These are phyloP conservation scores for Puffinus mauretanicus DNA, from an alignment of 2,113 vertebrate genomes.

Conservation along the genomic window DNA sequence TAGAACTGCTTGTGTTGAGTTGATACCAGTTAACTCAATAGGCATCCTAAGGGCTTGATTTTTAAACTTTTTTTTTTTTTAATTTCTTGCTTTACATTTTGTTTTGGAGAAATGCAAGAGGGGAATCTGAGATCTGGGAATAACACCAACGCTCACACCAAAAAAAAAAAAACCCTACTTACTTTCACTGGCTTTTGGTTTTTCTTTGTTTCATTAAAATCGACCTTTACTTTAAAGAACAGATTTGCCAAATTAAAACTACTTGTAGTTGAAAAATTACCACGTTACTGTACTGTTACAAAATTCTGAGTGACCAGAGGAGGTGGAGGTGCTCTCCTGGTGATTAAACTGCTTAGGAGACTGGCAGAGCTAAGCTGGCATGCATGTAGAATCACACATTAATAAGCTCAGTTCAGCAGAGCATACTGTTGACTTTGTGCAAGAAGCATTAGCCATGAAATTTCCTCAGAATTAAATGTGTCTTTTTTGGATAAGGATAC, in stretches of 20 bases:
- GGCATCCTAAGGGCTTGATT: fast-evolving
- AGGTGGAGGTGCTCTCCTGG: background rate
- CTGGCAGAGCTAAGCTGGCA: background rate
- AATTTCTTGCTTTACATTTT: background rate
- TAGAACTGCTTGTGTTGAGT: background rate
- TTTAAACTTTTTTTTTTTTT: background rate
- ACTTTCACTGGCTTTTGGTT: background rate
- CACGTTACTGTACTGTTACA: background rate
- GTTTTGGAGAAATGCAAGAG: background rate
- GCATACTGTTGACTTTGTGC: background rate
- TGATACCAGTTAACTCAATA: background rate
- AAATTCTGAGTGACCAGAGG: background rate
- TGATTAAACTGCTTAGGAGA: background rate
- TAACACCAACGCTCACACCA: background rate
- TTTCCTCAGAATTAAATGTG: background rate
- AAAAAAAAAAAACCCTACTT: fast-evolving
- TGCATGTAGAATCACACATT: background rate
- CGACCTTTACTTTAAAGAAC: background rate
- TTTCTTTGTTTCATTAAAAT: background rate
- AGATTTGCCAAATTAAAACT: background rate
- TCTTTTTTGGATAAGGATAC: background rate
- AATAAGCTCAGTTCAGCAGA: background rate
- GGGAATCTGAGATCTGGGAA: background rate
- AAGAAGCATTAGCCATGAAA: background rate
- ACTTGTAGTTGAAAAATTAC: background rate